Percentiles rank a stretch among this genome's conserved stretches.
Conservation (phyloP, 2,113 vertebrate species). For the Forbesichthys agassizii region DNA sequence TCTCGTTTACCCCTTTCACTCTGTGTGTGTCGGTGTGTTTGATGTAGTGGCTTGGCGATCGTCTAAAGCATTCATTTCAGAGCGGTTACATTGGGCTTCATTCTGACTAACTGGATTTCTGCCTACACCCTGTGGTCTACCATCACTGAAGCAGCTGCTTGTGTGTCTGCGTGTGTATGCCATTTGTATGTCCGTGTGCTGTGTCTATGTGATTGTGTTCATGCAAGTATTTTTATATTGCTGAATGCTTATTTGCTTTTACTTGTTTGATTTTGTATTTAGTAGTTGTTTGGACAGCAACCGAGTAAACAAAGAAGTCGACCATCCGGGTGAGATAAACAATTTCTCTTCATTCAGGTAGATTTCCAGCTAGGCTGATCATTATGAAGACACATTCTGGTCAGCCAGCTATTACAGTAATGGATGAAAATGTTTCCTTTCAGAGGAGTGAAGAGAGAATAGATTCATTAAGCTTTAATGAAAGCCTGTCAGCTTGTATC, state of each 20-base stretch:
- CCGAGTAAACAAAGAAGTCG: conserved; percentile 34
- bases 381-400: conserved; percentile 11
- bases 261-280: conserved; percentile 40
- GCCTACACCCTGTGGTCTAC: conserved; percentile 81
- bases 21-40: conserved; percentile 78
- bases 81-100: conserved; percentile 79
- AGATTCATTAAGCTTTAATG: conserved; percentile 45
- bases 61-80: conserved; percentile 85
- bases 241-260: conserved; percentile 22
- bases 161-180: conserved; percentile 41
- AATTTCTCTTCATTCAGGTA: conserved; percentile 42
- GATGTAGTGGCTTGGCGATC: conserved; percentile 87
- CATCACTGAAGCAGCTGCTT: conserved; percentile 70
- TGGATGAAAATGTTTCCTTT: not conserved
- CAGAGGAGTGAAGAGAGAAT: conserved; percentile 3
- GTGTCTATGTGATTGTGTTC: conserved; percentile 21
- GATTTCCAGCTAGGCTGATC: conserved; percentile 42
- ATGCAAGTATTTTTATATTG: conserved; percentile 3
- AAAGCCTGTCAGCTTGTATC: conserved; percentile 21
- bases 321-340: conserved; percentile 18
- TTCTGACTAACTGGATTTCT: conserved; percentile 80
- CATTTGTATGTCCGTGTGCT: conserved; percentile 2
- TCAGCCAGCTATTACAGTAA: conserved; percentile 27
- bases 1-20: conserved; percentile 27
- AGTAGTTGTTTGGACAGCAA: too few relatives aligned